Conservation (phyloP, 1,140 invertebrate species). For the Lanistes nyassanus region DNA sequence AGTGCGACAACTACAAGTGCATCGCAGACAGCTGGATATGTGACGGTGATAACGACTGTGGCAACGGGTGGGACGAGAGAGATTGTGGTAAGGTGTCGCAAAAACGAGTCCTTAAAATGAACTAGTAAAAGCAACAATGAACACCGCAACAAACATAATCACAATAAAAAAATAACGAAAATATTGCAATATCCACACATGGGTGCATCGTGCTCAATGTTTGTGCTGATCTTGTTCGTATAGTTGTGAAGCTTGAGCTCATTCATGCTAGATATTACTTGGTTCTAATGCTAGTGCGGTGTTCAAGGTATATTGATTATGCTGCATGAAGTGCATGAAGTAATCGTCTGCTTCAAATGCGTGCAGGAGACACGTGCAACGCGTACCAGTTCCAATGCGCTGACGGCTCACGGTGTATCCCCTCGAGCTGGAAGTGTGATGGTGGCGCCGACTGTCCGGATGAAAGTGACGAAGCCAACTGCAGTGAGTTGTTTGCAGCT, state of each 20-base stretch:
- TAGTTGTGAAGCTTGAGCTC: no score
- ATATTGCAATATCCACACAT: neutral
- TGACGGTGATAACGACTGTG: slow-evolving; percentile 48
- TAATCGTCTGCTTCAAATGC: no score
- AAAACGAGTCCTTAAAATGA: neutral
- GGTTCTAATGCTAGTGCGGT: no score
- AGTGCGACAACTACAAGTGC: slow-evolving; percentile 24
- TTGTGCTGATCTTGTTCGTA: no score
- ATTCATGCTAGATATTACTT: no score
- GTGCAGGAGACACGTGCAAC: neutral
- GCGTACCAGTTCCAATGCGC: slow-evolving; percentile 14
- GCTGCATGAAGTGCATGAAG: no score
- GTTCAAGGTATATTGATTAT: no score
- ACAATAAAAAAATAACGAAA: no score
- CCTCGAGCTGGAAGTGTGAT: slow-evolving; percentile 5
- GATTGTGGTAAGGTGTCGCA: slow-evolving; percentile 26
- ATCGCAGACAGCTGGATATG: slow-evolving; percentile 38
- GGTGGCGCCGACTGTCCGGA: slow-evolving; percentile 4
- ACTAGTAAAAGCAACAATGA: no score
- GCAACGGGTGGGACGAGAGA: slow-evolving; percentile 66
- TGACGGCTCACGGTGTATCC: slow-evolving; percentile 2
- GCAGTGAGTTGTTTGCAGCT: neutral
- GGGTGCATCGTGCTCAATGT: neutral
- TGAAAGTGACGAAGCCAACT: neutral
- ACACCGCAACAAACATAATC: no score